Evolutionary conservation across 2,888 invertebrate species (phyloP), one percentile per base, ranked within the genome.

Genomic region (Archips xylosteana): DNA sequence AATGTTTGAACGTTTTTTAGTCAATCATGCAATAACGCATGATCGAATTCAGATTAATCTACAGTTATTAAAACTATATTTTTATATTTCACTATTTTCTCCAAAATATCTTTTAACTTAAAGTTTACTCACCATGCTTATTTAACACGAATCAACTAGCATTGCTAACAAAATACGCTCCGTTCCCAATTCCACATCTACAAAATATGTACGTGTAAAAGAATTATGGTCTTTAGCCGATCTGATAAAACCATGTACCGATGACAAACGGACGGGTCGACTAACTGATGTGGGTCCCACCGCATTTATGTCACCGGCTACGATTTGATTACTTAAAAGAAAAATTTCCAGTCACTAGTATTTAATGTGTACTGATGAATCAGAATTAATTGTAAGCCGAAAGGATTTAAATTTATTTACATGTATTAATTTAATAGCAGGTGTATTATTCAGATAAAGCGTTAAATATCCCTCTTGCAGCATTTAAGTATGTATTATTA

Each of bases 301-400:
- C 83, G 81, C 87, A 90, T 89, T 88, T 87, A 91, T 88, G 86
- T 88, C 87, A 88, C 79, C 77, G 76, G 75, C 68, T 73, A 77
- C 82, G 85, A 88, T 90, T 91, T 89, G 89, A 90, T 90, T 89
- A 89, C 89, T 79, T 80, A 80, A 78, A 76, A 57, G 68, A 73
- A 81, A 85, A 78, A 84, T 83, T 84, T 85, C 83, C 79, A 79
- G 82, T 81, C 79, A 80, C 81, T 83, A 81, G 81, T 83, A 80
- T 84, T 82, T 86, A 85, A 87, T 84, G 84, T 83, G 80, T 80
- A 79, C 85, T 86, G 86, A 89, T 89, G 82, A 87, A 86, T 81
- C 78, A 82, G 75, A 74, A 74, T 45, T 75, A 83, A 87, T 87
- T 82, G 85, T 82, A 85, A 82, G 78, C 79, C 75, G 77, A 77